Base-by-base conservation (phyloP, 2,113 vertebrate genomes). In the Zapus hudsonius region DNA sequence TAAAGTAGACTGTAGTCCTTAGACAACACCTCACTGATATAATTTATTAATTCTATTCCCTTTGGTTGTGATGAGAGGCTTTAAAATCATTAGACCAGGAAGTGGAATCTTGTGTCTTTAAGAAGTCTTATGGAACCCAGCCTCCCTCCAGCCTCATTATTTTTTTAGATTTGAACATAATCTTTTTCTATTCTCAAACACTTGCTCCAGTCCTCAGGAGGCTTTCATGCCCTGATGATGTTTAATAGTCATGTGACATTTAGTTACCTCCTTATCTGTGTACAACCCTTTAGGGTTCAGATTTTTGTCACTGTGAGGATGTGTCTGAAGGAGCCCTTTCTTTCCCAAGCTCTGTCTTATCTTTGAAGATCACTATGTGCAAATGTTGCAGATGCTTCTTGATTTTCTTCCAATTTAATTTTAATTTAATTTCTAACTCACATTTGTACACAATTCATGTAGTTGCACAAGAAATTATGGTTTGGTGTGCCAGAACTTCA, bases 401-500 rank as follows among this genome's bases (percentile, higher is more conserved):
- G 20, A 92, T 66, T 73, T 89, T 42, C 52, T 72, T 80, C 29
- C 70, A 90, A 73, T 86, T 83, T 78, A 76, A 16, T 73, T 95
- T n/a, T n/a, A n/a, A n/a, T n/a, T n/a, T n/a, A n/a, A n/a, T n/a
- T 93, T 95, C 40, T 61, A 27, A 52, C 52, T 85, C 79, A 84
- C 1, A 52, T 64, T 88, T 78, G 7, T 82, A 38, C 67, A n/a
- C 55, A 84, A n/a, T 70, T 87, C 63, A 52, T 76, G 5, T 69
- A 84, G 66, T 44, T 76, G 55, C 25, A 80, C 87, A 12, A 63
- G 10, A 74, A 79, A 84, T 55, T 90, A 13, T 78, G 52, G 2
- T 82, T 89, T 31, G n/a, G 87, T 73, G 20, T 81, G 27, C 79
- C 17, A 90, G 38, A 75, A 61, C 47, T 70, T 86, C 16, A 3